Conservation (phyloP, 2,888 invertebrate genomes). For the Andrena camellia region DNA sequence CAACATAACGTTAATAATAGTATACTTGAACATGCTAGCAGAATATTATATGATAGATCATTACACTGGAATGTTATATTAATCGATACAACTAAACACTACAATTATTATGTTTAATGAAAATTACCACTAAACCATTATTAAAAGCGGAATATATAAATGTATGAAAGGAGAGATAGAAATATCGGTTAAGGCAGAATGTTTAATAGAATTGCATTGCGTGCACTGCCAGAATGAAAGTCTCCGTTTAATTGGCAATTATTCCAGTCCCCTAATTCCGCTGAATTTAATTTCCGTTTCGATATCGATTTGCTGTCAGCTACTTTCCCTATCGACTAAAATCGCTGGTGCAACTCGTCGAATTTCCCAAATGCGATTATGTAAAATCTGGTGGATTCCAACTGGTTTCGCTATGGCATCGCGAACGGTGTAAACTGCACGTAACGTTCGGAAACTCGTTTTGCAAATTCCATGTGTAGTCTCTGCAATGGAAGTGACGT, state of each 20-base stretch:
- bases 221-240: neutral
- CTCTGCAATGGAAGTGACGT: slow-evolving; percentile 15
- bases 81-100: neutral
- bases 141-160: neutral
- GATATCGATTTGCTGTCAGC: slow-evolving; percentile 12
- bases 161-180: neutral
- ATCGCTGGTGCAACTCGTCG: slow-evolving; percentile 22
- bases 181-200: neutral
- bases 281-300: slow-evolving; percentile 3
- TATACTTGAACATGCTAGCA: neutral
- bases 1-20: neutral
- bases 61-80: neutral
- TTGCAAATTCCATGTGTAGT: slow-evolving; percentile 26
- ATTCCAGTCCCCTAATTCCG: neutral
- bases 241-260: neutral
- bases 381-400: slow-evolving; percentile 46
- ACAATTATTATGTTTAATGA: neutral
- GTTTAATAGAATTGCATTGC: slow-evolving; percentile 1
- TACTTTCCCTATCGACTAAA: slow-evolving; percentile 41
- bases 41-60: neutral
- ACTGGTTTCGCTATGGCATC: slow-evolving; percentile 31
- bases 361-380: slow-evolving; percentile 58
- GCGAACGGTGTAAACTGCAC: slow-evolving; percentile 25
- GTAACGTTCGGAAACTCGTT: slow-evolving; percentile 52
- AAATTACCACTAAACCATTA: neutral